Percentiles rank a stretch among this genome's conserved stretches.
These are phyloP conservation scores for Pherbina coryleti DNA, from an alignment of 2,888 invertebrate species.

Conservation along the genomic window DNA sequence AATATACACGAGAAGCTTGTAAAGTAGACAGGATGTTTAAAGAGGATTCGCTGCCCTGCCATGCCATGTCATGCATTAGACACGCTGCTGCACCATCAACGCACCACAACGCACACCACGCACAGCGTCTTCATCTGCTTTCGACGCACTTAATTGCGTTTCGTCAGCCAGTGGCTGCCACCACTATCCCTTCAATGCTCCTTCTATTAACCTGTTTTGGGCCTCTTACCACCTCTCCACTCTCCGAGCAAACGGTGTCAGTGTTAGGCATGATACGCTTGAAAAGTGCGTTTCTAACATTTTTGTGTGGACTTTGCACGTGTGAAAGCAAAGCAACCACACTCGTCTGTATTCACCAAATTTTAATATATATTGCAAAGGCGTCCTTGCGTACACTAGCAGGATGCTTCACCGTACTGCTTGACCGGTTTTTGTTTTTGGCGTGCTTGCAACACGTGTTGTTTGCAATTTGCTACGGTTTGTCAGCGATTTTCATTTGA, in stretches of 20 bases:
- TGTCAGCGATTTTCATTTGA: conserved; percentile 38
- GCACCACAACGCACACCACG: neutral
- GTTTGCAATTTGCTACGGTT: conserved; percentile 31
- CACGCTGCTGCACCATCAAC: conserved; percentile 4
- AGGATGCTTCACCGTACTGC: neutral
- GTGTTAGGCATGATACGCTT: too few relatives aligned
- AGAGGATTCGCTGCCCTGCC: neutral
- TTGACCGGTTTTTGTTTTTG: neutral
- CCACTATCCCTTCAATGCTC: conserved; percentile 7
- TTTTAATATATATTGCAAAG: neutral
- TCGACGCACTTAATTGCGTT: conserved; percentile 19
- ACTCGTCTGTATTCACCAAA: neutral
- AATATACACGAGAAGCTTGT: neutral
- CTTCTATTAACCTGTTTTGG: neutral
- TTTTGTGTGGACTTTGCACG: too few relatives aligned
- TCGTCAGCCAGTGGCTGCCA: neutral
- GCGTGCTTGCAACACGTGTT: neutral
- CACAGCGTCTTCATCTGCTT: conserved; percentile 12
- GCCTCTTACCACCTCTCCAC: too few relatives aligned
- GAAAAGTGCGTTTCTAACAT: too few relatives aligned
- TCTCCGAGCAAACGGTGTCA: too few relatives aligned
- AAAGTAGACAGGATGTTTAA: neutral
- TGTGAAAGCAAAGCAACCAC: neutral
- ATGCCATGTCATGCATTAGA: neutral
- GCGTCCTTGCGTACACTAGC: neutral